These are phyloP conservation scores for Nettapus auritus DNA, from an alignment of 2,113 vertebrate species.

Conservation along the genomic window DNA sequence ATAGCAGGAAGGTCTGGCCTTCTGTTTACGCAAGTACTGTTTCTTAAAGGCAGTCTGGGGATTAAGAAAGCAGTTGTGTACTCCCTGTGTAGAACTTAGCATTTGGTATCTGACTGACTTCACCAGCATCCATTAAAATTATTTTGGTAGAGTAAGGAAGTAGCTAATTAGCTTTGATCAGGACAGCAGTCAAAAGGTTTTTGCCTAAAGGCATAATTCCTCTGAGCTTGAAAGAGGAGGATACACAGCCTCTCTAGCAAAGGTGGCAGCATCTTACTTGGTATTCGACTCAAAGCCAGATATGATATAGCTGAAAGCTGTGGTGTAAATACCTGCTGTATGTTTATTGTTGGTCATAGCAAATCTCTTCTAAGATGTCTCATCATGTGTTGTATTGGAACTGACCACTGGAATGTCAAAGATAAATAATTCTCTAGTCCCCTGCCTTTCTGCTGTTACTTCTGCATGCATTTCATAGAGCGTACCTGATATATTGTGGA, in stretches of 20 bases:
- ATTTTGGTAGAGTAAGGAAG: neutral
- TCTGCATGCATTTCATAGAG: neutral
- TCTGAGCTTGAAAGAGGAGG: neutral
- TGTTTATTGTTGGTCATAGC: neutral
- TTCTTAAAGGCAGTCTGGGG: neutral
- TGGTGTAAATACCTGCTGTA: neutral
- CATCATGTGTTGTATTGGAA: neutral
- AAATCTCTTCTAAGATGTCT: neutral
- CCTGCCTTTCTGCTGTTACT: neutral
- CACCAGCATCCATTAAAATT: neutral
- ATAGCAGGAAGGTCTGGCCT: neutral
- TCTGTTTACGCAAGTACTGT: neutral
- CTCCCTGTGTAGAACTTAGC: neutral
- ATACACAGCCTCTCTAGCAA: fast-evolving
- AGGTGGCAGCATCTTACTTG: neutral
- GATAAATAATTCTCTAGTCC: neutral
- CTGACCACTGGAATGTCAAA: neutral
- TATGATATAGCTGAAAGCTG: neutral
- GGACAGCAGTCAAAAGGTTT: neutral
- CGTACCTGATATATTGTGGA: neutral
- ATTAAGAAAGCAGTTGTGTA: neutral
- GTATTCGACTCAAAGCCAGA: neutral
- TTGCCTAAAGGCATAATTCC: neutral
- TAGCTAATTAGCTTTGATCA: neutral
- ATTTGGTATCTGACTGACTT: neutral